A percentile compares a stretch with the other conserved stretches of the same genome.
These are phyloP conservation scores for Pantherophis guttatus DNA, from an alignment of 2,113 vertebrate genomes.

Conservation along the genomic window DNA sequence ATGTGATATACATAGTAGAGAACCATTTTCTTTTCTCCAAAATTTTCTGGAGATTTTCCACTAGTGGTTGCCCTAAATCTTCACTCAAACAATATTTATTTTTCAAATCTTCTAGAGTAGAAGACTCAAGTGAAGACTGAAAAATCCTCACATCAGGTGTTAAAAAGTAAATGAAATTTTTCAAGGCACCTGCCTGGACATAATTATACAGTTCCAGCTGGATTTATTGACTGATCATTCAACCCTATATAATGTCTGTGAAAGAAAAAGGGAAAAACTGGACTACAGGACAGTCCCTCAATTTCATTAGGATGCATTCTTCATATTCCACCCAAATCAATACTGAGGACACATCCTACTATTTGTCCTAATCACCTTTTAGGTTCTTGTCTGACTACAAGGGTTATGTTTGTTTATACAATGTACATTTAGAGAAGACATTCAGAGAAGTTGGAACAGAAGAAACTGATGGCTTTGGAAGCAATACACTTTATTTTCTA, in stretches of 20 bases:
- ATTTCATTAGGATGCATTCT: not conserved
- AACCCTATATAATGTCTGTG: not conserved
- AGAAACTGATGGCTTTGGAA: not conserved
- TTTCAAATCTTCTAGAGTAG: not conserved
- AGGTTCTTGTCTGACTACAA: not conserved
- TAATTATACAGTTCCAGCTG: not conserved
- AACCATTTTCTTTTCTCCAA: not conserved
- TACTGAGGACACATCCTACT: not conserved
- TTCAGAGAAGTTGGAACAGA: not conserved
- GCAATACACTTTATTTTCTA: not conserved
- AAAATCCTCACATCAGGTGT: not conserved
- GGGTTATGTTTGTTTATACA: not conserved
- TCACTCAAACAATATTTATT: not conserved
- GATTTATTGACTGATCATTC: slow-evolving; percentile 4
- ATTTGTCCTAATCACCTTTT: not conserved
- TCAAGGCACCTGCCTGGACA: not conserved
- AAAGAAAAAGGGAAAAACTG: not conserved
- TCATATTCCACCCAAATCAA: not conserved
- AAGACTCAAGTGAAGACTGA: not conserved
- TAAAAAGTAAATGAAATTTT: not conserved
- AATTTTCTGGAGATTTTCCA: not conserved
- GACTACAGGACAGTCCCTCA: not conserved
- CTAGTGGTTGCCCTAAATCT: not conserved
- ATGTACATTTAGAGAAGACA: not conserved
- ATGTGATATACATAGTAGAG: not conserved